A percentile compares a stretch with the other conserved stretches of the same genome.
These are phyloP conservation scores for Erythrolamprus reginae DNA, from an alignment of 2,113 vertebrate species.

Conservation along the genomic window DNA sequence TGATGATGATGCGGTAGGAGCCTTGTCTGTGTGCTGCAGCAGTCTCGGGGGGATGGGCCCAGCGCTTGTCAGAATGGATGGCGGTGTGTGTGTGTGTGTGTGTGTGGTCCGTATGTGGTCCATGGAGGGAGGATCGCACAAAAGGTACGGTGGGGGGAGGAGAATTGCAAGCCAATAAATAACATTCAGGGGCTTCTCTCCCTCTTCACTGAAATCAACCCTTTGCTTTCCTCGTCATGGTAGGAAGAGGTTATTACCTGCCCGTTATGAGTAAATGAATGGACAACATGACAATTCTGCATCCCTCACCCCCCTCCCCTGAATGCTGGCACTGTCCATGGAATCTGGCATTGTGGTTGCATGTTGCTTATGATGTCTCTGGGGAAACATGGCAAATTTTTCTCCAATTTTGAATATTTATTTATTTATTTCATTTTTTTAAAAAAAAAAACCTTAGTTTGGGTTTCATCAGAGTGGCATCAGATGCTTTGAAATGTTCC, in stretches of 20 bases:
- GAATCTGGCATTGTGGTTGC: background rate
- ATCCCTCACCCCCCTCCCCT: background rate
- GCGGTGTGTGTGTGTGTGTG: constrained; percentile 14
- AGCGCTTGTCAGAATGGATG: background rate
- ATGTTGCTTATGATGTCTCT: background rate
- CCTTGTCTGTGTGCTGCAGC: background rate
- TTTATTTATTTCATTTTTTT: background rate
- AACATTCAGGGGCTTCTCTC: constrained; percentile 3
- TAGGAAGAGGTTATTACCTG: background rate
- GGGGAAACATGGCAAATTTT: background rate
- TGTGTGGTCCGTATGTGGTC: background rate
- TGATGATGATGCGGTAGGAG: background rate
- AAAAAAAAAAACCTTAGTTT: background rate
- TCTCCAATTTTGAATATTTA: background rate
- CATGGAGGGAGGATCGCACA: constrained; percentile 1
- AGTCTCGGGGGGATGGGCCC: constrained; percentile 23
- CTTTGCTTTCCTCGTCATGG: background rate
- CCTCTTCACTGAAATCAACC: background rate
- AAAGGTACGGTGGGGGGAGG: background rate
- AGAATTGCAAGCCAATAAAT: constrained; percentile 19
- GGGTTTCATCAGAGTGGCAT: constrained; percentile 16
- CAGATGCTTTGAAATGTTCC: background rate
- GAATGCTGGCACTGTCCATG: background rate
- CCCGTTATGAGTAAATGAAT: background rate
- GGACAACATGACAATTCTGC: background rate